phyloP scores from a whole-genome alignment of 2,797 vertebrate genomes.

The Galago senegalensis region DNA sequence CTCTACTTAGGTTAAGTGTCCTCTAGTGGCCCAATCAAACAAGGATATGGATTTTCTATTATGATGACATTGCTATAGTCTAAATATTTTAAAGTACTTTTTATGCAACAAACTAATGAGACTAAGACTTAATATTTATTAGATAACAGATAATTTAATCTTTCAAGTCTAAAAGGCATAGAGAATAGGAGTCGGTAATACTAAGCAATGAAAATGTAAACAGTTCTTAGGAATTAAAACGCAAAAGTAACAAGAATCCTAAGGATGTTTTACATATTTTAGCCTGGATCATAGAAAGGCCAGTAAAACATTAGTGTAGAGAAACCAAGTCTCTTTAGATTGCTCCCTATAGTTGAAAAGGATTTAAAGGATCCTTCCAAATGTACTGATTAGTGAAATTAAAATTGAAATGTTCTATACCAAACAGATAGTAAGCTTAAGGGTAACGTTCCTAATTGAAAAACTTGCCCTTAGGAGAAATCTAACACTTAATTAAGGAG shows the following conservation, averaged over 20 bases:
- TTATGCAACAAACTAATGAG: background rate
- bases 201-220: constrained; percentile 33
- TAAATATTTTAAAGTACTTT: background rate
- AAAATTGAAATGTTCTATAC: constrained; percentile 54
- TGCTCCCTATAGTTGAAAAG: background rate
- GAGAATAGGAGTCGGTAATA: constrained; percentile 32
- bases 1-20: background rate
- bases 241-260: constrained; percentile 15
- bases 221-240: constrained; percentile 11
- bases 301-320: constrained; percentile 59
- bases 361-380: background rate
- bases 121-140: background rate
- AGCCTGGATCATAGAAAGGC: constrained; percentile 9
- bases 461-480: constrained; percentile 65
- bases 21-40: background rate
- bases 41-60: background rate
- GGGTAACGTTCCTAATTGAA: constrained; percentile 59
- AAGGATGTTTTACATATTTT: background rate
- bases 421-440: constrained; percentile 65
- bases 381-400: constrained; percentile 61
- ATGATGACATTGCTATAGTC: background rate
- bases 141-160: background rate
- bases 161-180: background rate
- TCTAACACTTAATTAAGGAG: constrained; percentile 43
- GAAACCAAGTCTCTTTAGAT: constrained; percentile 48